A percentile compares a stretch with the other conserved stretches of the same genome.
Conservation (phyloP, 2,113 vertebrate genomes). For the Anarrhichthys ocellatus region DNA sequence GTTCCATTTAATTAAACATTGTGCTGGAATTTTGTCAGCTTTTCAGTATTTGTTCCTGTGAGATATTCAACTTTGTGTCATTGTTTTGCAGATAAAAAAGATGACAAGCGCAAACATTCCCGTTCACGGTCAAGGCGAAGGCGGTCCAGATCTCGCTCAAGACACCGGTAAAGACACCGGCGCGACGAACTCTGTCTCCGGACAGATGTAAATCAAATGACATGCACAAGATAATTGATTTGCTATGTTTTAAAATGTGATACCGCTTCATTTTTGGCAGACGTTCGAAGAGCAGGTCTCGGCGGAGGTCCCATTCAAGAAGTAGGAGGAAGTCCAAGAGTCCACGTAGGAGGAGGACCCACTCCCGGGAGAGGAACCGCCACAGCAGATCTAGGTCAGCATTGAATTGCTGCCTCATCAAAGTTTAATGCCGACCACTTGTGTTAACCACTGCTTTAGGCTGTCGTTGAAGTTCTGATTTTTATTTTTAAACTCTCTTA, state of each 20-base stretch:
- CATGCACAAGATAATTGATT: not conserved
- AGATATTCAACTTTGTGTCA: not conserved
- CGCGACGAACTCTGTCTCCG: not conserved
- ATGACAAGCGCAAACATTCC: conserved; percentile 96
- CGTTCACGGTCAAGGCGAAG: conserved; percentile 92
- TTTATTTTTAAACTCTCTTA: not conserved
- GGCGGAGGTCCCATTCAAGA: conserved; percentile 92
- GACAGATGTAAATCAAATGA: not conserved
- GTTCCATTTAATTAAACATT: not conserved
- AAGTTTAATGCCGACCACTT: not conserved
- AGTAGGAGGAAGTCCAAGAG: conserved; percentile 95
- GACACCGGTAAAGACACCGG: conserved; percentile 87
- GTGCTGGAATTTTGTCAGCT: not conserved
- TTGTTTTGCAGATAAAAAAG: conserved; percentile 91
- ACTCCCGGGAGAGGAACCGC: conserved; percentile 90
- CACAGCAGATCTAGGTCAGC: conserved; percentile 91
- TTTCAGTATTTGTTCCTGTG: not conserved
- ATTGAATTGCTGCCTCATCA: not conserved
- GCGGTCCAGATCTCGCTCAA: conserved; percentile 93
- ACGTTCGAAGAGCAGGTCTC: conserved; percentile 93
- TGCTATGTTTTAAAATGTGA: not conserved
- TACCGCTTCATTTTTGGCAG: conserved; percentile 66
- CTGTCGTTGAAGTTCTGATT: not conserved
- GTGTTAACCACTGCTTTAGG: not conserved
- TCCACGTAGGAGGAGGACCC: conserved; percentile 89